Conservation (phyloP, 2,113 vertebrate genomes). For the Etheostoma spectabile region DNA sequence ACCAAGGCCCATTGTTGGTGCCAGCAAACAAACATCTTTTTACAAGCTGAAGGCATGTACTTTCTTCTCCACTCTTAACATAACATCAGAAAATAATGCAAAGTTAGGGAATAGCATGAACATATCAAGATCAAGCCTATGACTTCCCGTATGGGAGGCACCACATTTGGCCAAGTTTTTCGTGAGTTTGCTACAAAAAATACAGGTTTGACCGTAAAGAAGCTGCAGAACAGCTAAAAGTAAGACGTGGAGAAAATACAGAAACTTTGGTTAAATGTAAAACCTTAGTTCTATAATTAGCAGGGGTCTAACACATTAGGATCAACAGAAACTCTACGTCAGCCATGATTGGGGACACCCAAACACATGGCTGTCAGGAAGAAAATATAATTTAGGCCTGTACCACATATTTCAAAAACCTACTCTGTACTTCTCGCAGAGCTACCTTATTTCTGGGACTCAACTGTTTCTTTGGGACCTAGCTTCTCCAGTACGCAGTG, state of each 20-base stretch:
- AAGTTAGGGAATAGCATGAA: neutral
- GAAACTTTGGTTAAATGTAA: neutral
- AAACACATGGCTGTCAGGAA: neutral
- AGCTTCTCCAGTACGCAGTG: neutral
- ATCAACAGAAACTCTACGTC: neutral
- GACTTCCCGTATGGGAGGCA: neutral
- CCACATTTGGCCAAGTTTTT: constrained; percentile 10
- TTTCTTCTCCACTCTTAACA: neutral
- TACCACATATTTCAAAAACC: neutral
- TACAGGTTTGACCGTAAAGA: neutral
- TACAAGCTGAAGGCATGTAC: neutral
- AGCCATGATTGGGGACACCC: neutral
- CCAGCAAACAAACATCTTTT: neutral
- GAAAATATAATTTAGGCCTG: neutral
- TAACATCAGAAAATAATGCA: neutral
- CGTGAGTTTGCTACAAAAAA: neutral
- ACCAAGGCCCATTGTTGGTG: neutral
- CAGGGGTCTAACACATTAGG: neutral
- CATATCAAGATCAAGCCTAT: neutral
- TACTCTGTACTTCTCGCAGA: neutral
- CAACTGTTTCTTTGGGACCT: neutral
- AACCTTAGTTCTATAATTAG: neutral
- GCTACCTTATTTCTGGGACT: neutral
- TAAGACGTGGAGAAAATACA: neutral
- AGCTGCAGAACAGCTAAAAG: neutral